Conservation (phyloP, 2,797 vertebrate genomes). For the Macropodus opercularis region DNA sequence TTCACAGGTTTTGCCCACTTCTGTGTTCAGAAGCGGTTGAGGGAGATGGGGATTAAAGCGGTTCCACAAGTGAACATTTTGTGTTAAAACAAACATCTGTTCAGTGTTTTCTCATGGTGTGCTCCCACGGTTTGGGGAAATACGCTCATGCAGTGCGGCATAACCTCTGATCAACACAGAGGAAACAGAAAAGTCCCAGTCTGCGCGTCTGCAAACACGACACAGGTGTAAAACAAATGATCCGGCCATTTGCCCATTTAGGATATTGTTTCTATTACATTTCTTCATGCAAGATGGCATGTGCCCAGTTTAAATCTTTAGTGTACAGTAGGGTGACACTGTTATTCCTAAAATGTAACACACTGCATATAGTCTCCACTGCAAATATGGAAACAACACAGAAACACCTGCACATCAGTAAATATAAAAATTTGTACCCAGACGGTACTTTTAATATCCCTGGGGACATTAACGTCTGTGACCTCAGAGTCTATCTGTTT, state of each 20-base stretch:
- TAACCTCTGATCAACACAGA: conserved; percentile 47
- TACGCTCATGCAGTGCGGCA: conserved; percentile 21
- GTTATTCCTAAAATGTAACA: no score
- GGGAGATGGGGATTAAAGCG: conserved; percentile 47
- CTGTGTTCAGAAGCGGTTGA: conserved; percentile 41
- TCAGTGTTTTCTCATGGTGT: conserved; percentile 50
- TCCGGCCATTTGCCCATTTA: background rate
- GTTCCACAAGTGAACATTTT: conserved; percentile 48
- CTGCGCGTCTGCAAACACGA: conserved; percentile 1
- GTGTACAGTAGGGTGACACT: no score
- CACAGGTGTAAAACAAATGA: background rate
- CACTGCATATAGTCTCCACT: background rate
- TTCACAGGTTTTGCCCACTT: conserved; percentile 68
- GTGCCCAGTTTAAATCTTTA: no score
- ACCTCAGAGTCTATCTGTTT: no score
- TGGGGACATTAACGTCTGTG: no score
- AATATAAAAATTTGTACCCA: no score
- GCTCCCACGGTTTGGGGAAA: conserved; percentile 54
- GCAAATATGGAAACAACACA: background rate
- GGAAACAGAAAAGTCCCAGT: conserved; percentile 3
- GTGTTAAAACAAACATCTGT: conserved; percentile 73
- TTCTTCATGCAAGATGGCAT: no score
- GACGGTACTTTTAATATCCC: no score
- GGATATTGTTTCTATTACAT: background rate
- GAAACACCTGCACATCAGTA: no score